phyloP scores from a whole-genome alignment of 2,797 vertebrate genomes.

The Tapirus indicus region DNA sequence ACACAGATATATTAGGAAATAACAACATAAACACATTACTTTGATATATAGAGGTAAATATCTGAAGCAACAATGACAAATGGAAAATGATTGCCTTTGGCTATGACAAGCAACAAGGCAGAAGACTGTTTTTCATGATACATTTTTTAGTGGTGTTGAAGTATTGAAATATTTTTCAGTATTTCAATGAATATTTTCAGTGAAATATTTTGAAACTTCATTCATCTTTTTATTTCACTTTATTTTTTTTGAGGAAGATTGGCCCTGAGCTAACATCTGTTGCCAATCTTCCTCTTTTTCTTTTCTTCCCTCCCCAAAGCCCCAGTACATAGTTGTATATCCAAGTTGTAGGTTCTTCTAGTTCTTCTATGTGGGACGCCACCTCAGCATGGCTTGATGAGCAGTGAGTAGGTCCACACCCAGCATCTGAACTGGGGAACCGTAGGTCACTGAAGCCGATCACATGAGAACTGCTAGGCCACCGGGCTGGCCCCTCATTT shows the following conservation, averaged over 20 bases:
- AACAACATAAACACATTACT: neutral
- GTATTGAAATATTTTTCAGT: constrained; percentile 22
- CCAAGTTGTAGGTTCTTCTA: no score
- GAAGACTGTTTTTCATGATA: constrained; percentile 12
- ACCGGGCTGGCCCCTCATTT: neutral
- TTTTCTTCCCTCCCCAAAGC: no score
- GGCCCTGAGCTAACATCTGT: no score
- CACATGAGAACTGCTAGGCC: no score
- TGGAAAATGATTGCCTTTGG: neutral
- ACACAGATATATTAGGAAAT: neutral
- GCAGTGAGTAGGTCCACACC: no score
- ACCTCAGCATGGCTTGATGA: no score
- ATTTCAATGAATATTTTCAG: neutral
- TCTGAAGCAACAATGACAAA: neutral
- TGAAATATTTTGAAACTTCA: neutral
- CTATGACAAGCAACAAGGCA: neutral
- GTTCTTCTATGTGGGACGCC: no score
- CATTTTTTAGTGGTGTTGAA: neutral
- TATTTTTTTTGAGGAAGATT: no score
- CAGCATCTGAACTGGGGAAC: no score
- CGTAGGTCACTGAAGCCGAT: no score
- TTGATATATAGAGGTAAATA: neutral
- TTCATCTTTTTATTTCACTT: neutral
- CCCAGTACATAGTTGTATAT: no score
- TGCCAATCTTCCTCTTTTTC: no score